Base-by-base conservation (phyloP, 1,140 invertebrate genomes). In the Geopemphigus sp. region DNA sequence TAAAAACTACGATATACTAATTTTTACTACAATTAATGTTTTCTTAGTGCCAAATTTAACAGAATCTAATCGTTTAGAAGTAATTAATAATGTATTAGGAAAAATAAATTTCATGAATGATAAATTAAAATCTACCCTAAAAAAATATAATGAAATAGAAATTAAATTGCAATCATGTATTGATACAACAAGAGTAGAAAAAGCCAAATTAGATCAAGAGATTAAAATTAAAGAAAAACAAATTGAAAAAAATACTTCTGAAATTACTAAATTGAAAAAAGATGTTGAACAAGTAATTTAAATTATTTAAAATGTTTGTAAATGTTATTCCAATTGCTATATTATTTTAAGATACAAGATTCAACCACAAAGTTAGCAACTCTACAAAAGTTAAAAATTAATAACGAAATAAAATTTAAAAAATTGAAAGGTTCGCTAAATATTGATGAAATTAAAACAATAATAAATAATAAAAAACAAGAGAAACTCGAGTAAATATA, bases 181-280 rank as follows among this genome's bases (percentile, higher is more conserved):
- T 66, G 87, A 88, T 84, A 82, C 84, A 56, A 73, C 85, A 8
- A 84, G 87, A 4, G 87, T 86, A 53, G 84, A 86, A 22, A 80
- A 85, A 5, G 86, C 85, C 11, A 86, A 85, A 70, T 81, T 86
- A 1, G 86, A 89, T 82, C 86, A 87, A 82, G 84, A 85, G 50
- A 85, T 87, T 4, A 78, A 82, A 17, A 84, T 86, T 0, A 87
- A 88, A 82, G 82, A 81, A 14, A 81, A 83, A 29, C 83, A 85
- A 87, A 84, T 84, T 87, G 87, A 83, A 85, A 84, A 86, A 88
- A 85, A 87, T 81, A 81, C 80, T 81, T 83, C 83, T 72, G 83
- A 83, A 82, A 83, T 81, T 47, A 82, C 83, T 80, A 86, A 82
- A 78, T 14, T 83, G 14, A 82, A 82, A 76, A 84, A 81, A 81